Conservation (phyloP, 2,888 invertebrate species). For the Ganaspis brasiliensis region DNA sequence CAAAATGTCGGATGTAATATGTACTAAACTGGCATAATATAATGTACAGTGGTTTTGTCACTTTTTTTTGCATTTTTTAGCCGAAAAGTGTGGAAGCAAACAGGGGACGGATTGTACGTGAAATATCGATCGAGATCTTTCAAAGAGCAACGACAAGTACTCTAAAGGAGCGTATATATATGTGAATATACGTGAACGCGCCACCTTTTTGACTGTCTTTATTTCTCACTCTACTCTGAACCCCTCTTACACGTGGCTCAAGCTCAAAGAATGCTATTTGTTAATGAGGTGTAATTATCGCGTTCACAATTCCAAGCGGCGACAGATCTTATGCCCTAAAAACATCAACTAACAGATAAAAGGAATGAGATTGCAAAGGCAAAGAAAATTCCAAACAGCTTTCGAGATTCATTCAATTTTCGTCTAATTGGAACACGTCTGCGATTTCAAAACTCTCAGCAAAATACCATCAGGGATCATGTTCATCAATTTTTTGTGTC, state of each 20-base stretch:
- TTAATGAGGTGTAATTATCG: conserved; percentile 78
- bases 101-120: conserved; percentile 56
- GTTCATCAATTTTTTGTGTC: no score
- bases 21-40: background rate
- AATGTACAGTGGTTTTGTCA: background rate
- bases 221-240: conserved; percentile 49
- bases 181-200: conserved; percentile 6
- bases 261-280: conserved; percentile 76
- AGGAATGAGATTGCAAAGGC: background rate
- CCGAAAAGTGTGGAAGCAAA: conserved; percentile 36
- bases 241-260: conserved; percentile 65
- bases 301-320: conserved; percentile 67
- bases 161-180: conserved; percentile 36
- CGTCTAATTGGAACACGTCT: conserved; percentile 18
- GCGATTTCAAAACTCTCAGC: background rate
- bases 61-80: background rate
- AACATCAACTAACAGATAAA: background rate
- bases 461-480: no score
- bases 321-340: conserved; percentile 25
- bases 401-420: conserved; percentile 18
- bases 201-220: conserved; percentile 33
- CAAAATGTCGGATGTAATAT: background rate
- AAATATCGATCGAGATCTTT: conserved; percentile 70
- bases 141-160: conserved; percentile 62
- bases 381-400: conserved; percentile 9